Conservation (phyloP, 1,140 invertebrate species). For the Anastrepha obliqua region DNA sequence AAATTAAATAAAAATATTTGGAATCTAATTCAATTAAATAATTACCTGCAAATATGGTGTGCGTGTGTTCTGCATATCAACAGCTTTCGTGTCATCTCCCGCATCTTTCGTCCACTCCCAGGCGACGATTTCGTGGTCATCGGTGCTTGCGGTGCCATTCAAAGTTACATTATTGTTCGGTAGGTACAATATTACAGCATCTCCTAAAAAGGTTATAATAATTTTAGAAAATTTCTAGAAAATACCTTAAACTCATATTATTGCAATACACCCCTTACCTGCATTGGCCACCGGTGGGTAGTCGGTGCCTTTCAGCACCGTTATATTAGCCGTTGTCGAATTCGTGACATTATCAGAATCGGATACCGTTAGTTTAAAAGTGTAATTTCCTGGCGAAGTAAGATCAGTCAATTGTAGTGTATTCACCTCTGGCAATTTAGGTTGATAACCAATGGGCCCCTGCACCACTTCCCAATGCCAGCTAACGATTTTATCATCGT, state of each 20-base stretch:
- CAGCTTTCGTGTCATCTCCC: conserved; percentile 87
- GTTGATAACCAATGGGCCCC: conserved; percentile 89
- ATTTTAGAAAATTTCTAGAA: background rate
- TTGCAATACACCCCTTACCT: conserved; percentile 67
- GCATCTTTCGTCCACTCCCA: conserved; percentile 97
- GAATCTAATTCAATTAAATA: background rate
- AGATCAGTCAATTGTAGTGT: conserved; percentile 89
- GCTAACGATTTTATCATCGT: conserved; percentile 88
- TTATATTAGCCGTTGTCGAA: conserved; percentile 91
- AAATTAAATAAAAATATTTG: too few species aligned
- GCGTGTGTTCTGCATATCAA: conserved; percentile 94
- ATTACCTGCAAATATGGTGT: conserved; percentile 81
- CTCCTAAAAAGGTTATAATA: conserved; percentile 75
- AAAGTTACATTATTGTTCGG: conserved; percentile 92
- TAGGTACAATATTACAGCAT: conserved; percentile 92
- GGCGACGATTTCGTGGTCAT: conserved; percentile 92
- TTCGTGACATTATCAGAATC: conserved; percentile 92
- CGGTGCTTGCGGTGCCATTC: conserved; percentile 92
- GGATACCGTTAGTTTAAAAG: conserved; percentile 93
- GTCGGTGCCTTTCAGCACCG: conserved; percentile 92
- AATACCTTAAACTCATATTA: background rate
- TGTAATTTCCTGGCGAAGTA: conserved; percentile 91
- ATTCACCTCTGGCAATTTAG: conserved; percentile 85
- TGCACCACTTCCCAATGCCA: conserved; percentile 95
- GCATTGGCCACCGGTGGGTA: conserved; percentile 97